Conservation (phyloP, 2,113 vertebrate species). For the Lasiurus cinereus region DNA sequence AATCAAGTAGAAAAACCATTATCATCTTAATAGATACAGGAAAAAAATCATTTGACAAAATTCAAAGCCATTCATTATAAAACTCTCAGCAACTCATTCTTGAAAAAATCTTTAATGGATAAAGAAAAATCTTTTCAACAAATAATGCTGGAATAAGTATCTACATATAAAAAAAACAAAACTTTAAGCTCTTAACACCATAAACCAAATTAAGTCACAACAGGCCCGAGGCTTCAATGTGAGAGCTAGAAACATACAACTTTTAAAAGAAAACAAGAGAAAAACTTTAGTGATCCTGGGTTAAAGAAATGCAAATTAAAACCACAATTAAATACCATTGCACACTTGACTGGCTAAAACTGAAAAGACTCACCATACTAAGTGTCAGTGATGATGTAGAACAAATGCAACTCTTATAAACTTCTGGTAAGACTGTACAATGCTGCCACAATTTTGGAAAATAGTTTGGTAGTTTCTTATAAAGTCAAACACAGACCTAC, state of each 20-base stretch:
- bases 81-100: not conserved
- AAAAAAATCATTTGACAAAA: constrained; percentile 27
- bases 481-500: not conserved
- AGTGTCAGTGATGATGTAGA: not conserved
- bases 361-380: not conserved
- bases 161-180: not conserved
- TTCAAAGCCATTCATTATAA: not conserved
- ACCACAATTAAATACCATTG: not conserved
- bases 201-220: constrained; percentile 1
- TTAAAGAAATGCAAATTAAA: constrained; percentile 32
- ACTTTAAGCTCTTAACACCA: not conserved
- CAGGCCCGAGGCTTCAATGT: not conserved
- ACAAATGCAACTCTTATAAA: not conserved
- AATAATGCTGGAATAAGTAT: not conserved
- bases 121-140: constrained; percentile 28
- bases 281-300: not conserved
- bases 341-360: not conserved
- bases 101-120: not conserved
- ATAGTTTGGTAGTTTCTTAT: not conserved
- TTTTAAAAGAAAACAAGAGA: not conserved
- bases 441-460: not conserved
- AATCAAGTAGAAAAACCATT: constrained; percentile 37
- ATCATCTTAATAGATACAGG: not conserved
- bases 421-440: not conserved
- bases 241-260: not conserved